Percentiles rank a stretch among this genome's conserved stretches.
These are phyloP conservation scores for Andrena trimmerana DNA, from an alignment of 2,888 invertebrate species.

Conservation along the genomic window DNA sequence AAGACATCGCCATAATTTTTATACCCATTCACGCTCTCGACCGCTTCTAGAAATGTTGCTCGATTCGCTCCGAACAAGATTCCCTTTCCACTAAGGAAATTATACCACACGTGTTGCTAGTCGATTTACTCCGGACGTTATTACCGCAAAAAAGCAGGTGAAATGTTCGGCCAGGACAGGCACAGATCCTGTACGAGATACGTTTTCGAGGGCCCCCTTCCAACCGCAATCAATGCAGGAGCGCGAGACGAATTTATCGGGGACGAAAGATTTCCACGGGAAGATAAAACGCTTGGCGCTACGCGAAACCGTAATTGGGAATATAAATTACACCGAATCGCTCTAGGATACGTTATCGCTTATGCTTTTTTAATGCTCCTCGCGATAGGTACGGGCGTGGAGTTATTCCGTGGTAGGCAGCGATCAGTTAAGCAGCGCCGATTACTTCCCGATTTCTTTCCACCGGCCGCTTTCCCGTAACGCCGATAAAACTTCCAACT, in stretches of 20 bases:
- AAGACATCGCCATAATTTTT: conserved; percentile 10
- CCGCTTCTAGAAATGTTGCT: not conserved
- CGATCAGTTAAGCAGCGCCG: conserved; percentile 40
- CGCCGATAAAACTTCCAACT: conserved; percentile 32
- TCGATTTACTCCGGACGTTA: conserved; percentile 11
- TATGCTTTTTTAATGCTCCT: conserved; percentile 20
- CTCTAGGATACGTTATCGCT: conserved; percentile 48
- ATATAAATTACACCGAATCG: conserved; percentile 50
- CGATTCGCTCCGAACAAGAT: conserved; percentile 15
- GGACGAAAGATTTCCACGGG: conserved; percentile 30
- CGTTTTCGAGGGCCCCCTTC: not conserved
- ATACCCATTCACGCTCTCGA: not conserved
- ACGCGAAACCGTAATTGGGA: conserved; percentile 32
- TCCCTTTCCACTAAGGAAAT: conserved; percentile 34
- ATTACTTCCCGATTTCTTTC: conserved; percentile 51
- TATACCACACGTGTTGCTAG: conserved; percentile 20
- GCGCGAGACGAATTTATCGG: conserved; percentile 33
- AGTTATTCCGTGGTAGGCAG: conserved; percentile 28
- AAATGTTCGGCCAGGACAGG: conserved; percentile 19
- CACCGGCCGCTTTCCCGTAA: conserved; percentile 48
- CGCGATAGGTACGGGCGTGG: conserved; percentile 24
- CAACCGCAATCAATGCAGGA: not conserved
- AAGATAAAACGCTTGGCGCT: not conserved
- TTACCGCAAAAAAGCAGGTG: conserved; percentile 1
- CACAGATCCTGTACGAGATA: conserved; percentile 5